A percentile compares a stretch with the other conserved stretches of the same genome.
phyloP scores from a whole-genome alignment of 2,797 vertebrate species.

The Hirundo rustica region DNA sequence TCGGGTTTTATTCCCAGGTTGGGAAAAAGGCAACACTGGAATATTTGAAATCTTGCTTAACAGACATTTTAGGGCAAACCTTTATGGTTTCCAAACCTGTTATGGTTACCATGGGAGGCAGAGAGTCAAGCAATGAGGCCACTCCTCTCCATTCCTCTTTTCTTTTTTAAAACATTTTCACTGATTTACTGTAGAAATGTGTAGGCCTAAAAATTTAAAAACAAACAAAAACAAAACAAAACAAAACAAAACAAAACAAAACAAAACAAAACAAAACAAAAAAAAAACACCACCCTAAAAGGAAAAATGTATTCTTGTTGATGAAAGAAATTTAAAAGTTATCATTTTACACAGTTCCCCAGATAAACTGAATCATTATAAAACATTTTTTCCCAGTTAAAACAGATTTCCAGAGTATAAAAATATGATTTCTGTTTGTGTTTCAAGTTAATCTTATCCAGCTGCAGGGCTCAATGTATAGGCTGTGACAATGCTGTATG shows the following conservation, averaged over 20 bases:
- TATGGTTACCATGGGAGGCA: neutral
- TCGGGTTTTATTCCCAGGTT: neutral
- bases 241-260: neutral
- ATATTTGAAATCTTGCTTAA: neutral
- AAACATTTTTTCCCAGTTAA: constrained; percentile 61
- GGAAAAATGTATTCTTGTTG: constrained; percentile 13
- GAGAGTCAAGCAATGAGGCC: neutral
- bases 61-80: neutral
- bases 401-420: constrained; percentile 55
- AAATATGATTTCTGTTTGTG: constrained; percentile 52
- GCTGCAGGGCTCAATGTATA: neutral
- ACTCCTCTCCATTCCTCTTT: neutral
- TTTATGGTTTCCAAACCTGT: neutral
- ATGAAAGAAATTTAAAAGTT: constrained; percentile 54
- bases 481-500: constrained; percentile 25
- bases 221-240: neutral
- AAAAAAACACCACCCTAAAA: neutral
- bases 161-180: neutral
- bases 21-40: neutral
- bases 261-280: too few relatives aligned
- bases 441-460: constrained; percentile 56
- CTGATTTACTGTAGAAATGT: neutral
- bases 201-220: neutral
- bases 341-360: constrained; percentile 37
- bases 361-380: constrained; percentile 61